Evolutionary conservation across 2,797 vertebrate species (phyloP), one percentile per base, ranked within the genome.

Genomic region (Hippoglossus hippoglossus): DNA sequence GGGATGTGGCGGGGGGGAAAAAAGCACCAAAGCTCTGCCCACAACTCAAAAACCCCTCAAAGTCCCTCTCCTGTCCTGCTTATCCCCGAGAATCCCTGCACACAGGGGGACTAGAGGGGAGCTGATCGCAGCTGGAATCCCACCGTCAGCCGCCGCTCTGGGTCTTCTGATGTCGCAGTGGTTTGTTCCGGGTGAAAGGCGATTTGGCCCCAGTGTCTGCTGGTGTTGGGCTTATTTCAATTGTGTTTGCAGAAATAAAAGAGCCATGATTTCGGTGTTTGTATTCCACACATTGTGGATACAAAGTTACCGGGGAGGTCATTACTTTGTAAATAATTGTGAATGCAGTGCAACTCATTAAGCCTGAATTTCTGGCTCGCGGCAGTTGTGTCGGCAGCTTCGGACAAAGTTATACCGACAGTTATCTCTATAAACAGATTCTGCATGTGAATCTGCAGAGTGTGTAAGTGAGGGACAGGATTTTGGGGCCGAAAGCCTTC

Each of bases 71-170:
- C 82, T 79, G 71, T 79, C 72, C 80, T 3, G 82, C 89, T 93
- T 87, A 92, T 94, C 92, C 87, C 75, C 24, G 69, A 82, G 80
- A 93, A 93, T 91, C 92, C 93, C 58, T 72, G 80, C 82, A 84
- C 80, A 83, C 65, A 63, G 71, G 77, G 73, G 73, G 84, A 77
- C 18, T 46, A 75, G 83, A 65, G 47, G 76, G 79, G 78, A 84
- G 81, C 77, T 53, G 80, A 91, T 91, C 91, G 87, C 83, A 84
- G 87, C 81, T 87, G 74, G 84, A 92, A 92, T 89, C 87, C 83
- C 76, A 65, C 9, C 59, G 84, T 90, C 89, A 90, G 86, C 70
- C 70, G 1, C 31, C 63, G 77, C 75, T 85, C 52, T 63, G 67
- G 80, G 77, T 82, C 73, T 84, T 87, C 76, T 55, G 63, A 76